Evolutionary conservation across 2,888 invertebrate genomes (phyloP).

Genomic region (Tinea semifulvella): DNA sequence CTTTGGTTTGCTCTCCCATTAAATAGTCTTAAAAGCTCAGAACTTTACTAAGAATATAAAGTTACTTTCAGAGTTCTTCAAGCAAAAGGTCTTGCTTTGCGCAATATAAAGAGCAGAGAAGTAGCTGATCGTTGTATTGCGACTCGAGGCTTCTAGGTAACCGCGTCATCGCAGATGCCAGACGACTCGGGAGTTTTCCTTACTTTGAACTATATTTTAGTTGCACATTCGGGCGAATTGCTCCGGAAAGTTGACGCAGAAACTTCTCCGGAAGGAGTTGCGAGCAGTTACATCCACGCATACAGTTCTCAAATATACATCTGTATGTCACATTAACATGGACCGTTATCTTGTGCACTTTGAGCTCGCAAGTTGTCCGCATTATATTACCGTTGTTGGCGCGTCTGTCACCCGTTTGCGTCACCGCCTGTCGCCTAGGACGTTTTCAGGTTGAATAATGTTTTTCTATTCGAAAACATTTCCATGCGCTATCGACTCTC

Average conservation of each 20-base stretch:
- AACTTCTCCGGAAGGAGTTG: constrained; percentile 16
- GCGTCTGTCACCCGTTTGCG: neutral
- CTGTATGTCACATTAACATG: neutral
- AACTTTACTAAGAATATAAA: constrained; percentile 12
- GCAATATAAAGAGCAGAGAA: constrained; percentile 9
- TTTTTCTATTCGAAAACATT: constrained; percentile 9
- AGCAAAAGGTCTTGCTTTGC: constrained; percentile 14
- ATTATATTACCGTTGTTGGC: neutral
- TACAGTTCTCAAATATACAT: neutral
- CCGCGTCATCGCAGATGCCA: constrained; percentile 20
- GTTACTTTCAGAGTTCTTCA: constrained; percentile 15
- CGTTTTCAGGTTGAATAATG: constrained; percentile 4
- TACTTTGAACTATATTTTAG: constrained; percentile 50
- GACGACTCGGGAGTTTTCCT: constrained; percentile 27
- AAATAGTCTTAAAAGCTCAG: neutral
- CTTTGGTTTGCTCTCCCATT: neutral
- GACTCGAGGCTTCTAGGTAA: neutral
- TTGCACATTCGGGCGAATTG: constrained; percentile 35
- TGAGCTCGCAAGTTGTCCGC: neutral
- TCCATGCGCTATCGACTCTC: constrained; percentile 9
- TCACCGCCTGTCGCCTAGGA: neutral
- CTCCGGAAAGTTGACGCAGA: constrained; percentile 36
- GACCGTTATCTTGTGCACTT: no score
- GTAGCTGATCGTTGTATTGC: constrained; percentile 15
- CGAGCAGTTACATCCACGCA: neutral